Evolutionary conservation across 2,888 invertebrate genomes (phyloP), one percentile per base, ranked within the genome.

Genomic region (Dorcus hopei): DNA sequence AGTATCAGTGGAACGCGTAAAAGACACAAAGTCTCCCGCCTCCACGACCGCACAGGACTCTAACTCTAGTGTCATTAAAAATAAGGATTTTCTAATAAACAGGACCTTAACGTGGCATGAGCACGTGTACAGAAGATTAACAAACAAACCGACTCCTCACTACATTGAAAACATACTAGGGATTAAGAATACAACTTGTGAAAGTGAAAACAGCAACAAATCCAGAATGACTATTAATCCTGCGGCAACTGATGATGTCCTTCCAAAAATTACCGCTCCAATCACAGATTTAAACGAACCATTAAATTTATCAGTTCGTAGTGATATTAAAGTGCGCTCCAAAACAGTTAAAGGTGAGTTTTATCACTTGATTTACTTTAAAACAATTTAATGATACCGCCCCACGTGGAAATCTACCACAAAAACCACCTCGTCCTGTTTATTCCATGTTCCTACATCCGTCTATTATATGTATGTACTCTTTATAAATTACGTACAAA

Each of bases 111-210:
- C 91, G 41, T 95, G 95, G 94, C 95, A 94, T 80, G 90, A 93
- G 39, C 95, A 95, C 77, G 91, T 94, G 19, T 95, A 95, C 76
- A 89, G 87, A 2, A 88, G 88, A 68, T 88, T 92, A 9, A 91
- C 91, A 8, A 87, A 87, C 68, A 85, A 85, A 55, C 93, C 93
- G 1, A 95, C 95, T 1, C 91, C 94, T 3, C 93, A 94, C 77
- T 86, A 88, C 42, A 95, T 96, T 72, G 89, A 90, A 65, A 91
- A 95, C 74, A 95, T 95, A 66, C 81, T 96, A 68, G 93, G 93
- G 19, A 67, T 75, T 49, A 71, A 70, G 51, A 67, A 58, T 47
- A 63, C 58, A 54, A 56, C 57, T 57, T 57, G 47, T 45, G 62
- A 56, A 50, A 52, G 48, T 61, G 68, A 65, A 61, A 33, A 33